Percentiles rank a stretch among this genome's conserved stretches.
These are phyloP conservation scores for Cheumatopsyche charites DNA, from an alignment of 1,140 invertebrate genomes.

Conservation along the genomic window DNA sequence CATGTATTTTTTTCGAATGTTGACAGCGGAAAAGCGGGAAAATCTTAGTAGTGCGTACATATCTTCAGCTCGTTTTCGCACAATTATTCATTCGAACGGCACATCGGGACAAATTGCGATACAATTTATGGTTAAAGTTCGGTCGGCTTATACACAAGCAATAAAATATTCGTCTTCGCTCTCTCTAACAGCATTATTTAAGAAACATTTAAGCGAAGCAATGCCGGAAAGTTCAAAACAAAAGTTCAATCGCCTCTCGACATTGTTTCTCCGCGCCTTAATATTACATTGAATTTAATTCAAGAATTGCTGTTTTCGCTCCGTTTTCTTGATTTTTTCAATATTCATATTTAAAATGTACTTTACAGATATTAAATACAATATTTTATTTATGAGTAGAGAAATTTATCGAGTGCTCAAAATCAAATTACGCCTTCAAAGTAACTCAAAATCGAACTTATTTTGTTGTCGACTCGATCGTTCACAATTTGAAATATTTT, in stretches of 20 bases:
- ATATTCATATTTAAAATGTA: no score
- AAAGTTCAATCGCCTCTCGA: slow-evolving; percentile 19
- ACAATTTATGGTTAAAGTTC: slow-evolving; percentile 28
- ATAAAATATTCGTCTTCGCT: slow-evolving; percentile 21
- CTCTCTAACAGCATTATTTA: slow-evolving; percentile 28
- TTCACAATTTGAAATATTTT: slow-evolving; percentile 27
- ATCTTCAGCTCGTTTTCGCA: slow-evolving; percentile 12
- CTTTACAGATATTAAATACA: no score
- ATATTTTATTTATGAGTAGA: no score
- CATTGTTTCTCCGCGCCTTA: not conserved
- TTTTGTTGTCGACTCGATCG: slow-evolving; percentile 27
- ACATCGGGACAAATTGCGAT: slow-evolving; percentile 21
- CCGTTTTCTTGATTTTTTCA: no score
- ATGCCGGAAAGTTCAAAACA: slow-evolving; percentile 16
- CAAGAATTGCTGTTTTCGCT: no score
- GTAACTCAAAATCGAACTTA: not conserved
- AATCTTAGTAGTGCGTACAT: not conserved
- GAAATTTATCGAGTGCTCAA: no score
- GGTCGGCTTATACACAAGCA: slow-evolving; percentile 8
- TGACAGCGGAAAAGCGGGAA: no score
- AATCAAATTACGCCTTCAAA: no score
- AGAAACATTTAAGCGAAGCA: slow-evolving; percentile 19
- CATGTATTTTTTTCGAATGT: no score
- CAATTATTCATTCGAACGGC: slow-evolving; percentile 25
- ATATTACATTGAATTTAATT: not conserved